Percentiles rank a stretch among this genome's conserved stretches.
Conservation (phyloP, 2,113 vertebrate species). For the Scolopax mira region DNA sequence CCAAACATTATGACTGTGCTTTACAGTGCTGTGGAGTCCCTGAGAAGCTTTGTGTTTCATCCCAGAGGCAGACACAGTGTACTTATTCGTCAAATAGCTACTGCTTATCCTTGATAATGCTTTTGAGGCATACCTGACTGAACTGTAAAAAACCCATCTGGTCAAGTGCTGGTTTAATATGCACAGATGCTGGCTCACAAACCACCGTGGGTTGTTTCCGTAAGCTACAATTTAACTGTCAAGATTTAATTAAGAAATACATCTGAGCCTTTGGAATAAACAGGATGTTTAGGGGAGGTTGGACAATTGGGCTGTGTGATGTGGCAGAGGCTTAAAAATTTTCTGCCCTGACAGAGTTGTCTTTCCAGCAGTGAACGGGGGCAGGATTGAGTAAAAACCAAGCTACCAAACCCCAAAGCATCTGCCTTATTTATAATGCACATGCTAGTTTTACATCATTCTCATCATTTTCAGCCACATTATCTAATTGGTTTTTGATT, state of each 20-base stretch:
- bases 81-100: conserved; percentile 9
- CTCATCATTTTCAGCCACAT: neutral
- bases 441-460: neutral
- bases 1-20: neutral
- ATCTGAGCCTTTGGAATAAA: neutral
- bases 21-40: neutral
- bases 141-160: conserved; percentile 19
- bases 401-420: neutral
- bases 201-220: neutral
- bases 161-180: conserved; percentile 10
- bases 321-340: neutral
- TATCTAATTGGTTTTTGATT: neutral
- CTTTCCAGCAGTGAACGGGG: neutral
- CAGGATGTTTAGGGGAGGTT: neutral
- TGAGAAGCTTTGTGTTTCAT: neutral
- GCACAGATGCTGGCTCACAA: neutral
- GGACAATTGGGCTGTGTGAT: neutral
- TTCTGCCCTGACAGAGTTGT: neutral
- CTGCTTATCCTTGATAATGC: neutral
- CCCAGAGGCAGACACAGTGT: neutral
- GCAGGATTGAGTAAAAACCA: neutral
- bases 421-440: neutral
- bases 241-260: conserved; percentile 7
- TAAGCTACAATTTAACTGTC: neutral
- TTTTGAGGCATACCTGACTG: conserved; percentile 27